phyloP scores from a whole-genome alignment of 35 echinoderm and acorn worm species.

The Holothuria glaberrima region DNA sequence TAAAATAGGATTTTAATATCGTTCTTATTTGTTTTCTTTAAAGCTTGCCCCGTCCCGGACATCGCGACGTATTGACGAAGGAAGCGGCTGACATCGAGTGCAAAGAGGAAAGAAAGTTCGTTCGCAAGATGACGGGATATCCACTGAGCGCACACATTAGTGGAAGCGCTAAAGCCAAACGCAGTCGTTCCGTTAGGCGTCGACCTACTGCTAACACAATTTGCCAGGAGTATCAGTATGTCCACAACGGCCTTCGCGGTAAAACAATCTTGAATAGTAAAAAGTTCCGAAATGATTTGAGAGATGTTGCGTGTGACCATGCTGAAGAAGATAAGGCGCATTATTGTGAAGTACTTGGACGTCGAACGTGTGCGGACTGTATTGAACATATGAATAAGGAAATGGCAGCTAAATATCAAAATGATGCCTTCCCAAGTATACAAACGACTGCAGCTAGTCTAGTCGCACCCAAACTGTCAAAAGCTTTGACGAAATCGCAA shows the following conservation, averaged over 20 bases:
- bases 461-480: conserved; percentile 80
- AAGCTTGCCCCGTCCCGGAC: conserved; percentile 78
- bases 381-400: conserved; percentile 77
- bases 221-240: conserved; percentile 81
- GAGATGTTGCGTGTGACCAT: conserved; percentile 14
- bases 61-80: conserved; percentile 60
- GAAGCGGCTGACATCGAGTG: conserved; percentile 76
- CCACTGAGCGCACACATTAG: conserved; percentile 75
- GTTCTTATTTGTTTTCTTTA: background rate
- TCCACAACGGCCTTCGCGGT: conserved; percentile 82
- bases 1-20: too few relatives aligned
- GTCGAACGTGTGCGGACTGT: conserved; percentile 71
- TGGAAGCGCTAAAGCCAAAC: conserved; percentile 63
- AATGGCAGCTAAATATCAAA: conserved; percentile 83
- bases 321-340: conserved; percentile 60
- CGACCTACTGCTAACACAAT: conserved; percentile 88
- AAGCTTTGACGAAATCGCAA: conserved; percentile 52
- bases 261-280: conserved; percentile 78
- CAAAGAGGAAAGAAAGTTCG: conserved; percentile 65
- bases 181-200: conserved; percentile 24
- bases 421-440: conserved; percentile 79
- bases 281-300: conserved; percentile 66
- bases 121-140: conserved; percentile 73
- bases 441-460: conserved; percentile 75
- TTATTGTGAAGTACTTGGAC: conserved; percentile 86